Conservation (phyloP, 2,113 vertebrate species). For the Grantiella picta region DNA sequence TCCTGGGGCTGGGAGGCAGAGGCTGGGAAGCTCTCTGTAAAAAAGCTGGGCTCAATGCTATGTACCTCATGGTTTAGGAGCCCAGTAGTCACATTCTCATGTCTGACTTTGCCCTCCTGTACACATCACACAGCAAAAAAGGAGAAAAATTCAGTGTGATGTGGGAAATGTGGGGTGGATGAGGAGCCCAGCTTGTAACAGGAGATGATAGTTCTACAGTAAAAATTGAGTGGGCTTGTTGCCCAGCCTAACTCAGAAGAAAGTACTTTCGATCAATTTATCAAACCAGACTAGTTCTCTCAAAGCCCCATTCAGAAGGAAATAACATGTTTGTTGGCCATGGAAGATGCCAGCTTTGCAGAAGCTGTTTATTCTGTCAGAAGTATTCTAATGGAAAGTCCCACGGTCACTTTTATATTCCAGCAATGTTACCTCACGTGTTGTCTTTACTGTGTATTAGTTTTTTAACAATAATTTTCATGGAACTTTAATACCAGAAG, state of each 20-base stretch:
- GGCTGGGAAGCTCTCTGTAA: accelerated
- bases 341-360: neutral
- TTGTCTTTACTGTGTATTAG: neutral
- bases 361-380: neutral
- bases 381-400: neutral
- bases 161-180: accelerated
- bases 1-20: neutral
- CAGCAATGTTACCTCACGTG: neutral
- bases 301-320: neutral
- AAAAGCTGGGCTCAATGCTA: neutral
- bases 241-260: neutral
- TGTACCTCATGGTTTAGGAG: neutral
- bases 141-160: neutral
- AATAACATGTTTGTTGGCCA: neutral
- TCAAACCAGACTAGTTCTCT: neutral
- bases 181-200: neutral
- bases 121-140: neutral
- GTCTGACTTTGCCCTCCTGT: neutral
- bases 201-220: neutral
- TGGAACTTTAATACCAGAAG: neutral
- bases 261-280: neutral
- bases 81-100: accelerated
- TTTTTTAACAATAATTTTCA: neutral
- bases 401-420: neutral
- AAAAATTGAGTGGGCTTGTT: no score